Base-by-base conservation (phyloP, 2,113 vertebrate species). In the Sarotherodon lohbergeri region DNA sequence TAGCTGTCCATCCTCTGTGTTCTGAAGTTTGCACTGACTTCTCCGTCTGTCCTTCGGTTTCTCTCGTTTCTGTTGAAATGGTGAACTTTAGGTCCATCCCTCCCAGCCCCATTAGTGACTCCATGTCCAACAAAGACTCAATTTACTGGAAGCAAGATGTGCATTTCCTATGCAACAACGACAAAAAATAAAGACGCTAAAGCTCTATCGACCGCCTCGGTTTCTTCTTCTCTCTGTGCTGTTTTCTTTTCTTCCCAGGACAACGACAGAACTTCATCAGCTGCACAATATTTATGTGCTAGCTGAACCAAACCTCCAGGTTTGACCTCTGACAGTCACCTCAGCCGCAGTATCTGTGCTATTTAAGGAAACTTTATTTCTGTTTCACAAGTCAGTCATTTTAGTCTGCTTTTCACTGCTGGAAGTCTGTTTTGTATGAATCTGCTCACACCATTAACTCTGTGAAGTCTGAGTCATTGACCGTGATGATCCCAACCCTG, bases 101-200 rank as follows among this genome's bases (percentile, higher is more conserved):
- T 97, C 96, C 95, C 55, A 48, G 97, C 96, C 95, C 97, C 97
- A 94, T 98, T 97, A 97, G 97, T 97, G 97, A 97, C 97, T 97
- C 97, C 97, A 97, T 97, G 96, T 98, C 97, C 98, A 98, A 78
- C 97, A 97, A 97, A 97, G 90, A 98, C 97, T 97, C 97, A 96
- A 96, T 98, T 91, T 98, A 98, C 97, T 98, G 98, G 97, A 99
- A 98, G 98, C 97, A 98, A 99, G 96, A 98, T 98, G 98, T 98
- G 97, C 98, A 98, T 99, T 98, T 99, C 98, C 98, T 99, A 99
- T 99, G 98, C 98, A 99, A 99, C 97, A 96, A 94, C 80, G 95
- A 98, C 93, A 97, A 97, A 97, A 97, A 98, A 98, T 93, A 95
- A 99, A 98, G 97, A 98, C 96, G 98, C 98, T 99, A 98, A 98